Conservation (phyloP, 2,797 vertebrate genomes). For the Liparis tanakae region DNA sequence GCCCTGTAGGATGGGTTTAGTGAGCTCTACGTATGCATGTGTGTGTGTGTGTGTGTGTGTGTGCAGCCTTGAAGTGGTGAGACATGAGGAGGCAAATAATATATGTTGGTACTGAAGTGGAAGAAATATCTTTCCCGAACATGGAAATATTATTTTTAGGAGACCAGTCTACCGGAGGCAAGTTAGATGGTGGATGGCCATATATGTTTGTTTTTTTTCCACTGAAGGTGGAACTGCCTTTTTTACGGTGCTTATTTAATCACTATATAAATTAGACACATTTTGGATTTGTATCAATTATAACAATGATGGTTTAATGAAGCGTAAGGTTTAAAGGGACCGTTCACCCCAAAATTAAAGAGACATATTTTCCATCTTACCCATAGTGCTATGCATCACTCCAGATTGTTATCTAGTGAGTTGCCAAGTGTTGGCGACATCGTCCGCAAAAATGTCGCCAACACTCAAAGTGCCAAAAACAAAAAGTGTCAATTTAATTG, state of each 20-base stretch:
- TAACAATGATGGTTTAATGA: background rate
- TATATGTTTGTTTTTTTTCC: background rate
- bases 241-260: background rate
- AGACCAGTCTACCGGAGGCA: background rate
- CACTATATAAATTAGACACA: too few relatives aligned
- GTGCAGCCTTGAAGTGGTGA: background rate
- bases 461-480: too few relatives aligned
- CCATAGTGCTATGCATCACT: background rate
- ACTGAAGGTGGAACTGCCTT: background rate
- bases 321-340: background rate
- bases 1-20: conserved; percentile 21
- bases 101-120: background rate
- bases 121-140: background rate
- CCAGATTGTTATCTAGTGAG: too few relatives aligned
- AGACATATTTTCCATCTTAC: background rate
- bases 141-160: background rate
- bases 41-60: conserved; percentile 9
- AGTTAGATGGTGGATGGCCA: background rate
- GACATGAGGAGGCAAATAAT: conserved; percentile 1
- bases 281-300: background rate
- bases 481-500: too few relatives aligned
- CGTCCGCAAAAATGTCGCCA: too few relatives aligned
- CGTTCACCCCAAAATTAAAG: background rate
- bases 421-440: too few relatives aligned
- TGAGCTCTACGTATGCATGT: background rate